These are phyloP conservation scores for Copidosoma floridanum DNA, from an alignment of 1,140 invertebrate genomes.

Conservation along the genomic window DNA sequence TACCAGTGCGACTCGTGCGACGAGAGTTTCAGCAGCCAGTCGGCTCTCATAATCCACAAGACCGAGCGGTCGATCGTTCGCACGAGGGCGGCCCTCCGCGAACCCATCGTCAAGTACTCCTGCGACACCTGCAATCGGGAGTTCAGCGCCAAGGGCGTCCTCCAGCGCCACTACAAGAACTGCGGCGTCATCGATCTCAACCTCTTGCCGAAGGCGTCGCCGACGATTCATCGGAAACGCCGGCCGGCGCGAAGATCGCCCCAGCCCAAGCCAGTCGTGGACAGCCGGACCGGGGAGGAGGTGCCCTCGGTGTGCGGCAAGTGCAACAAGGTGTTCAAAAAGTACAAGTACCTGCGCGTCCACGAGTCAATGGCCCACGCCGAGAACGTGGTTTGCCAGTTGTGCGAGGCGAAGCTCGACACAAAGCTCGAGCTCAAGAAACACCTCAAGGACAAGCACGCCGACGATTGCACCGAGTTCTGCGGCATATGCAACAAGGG, in stretches of 20 bases:
- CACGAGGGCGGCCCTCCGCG: constrained; percentile 29
- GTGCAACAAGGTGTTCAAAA: constrained; percentile 41
- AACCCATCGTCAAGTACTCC: constrained; percentile 35
- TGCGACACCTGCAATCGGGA: constrained; percentile 62
- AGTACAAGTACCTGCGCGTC: constrained; percentile 40
- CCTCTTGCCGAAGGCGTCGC: not conserved
- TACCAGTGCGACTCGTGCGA: constrained; percentile 38
- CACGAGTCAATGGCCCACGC: constrained; percentile 37
- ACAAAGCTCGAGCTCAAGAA: constrained; percentile 37
- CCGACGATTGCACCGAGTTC: constrained; percentile 42
- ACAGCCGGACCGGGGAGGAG: constrained; percentile 74
- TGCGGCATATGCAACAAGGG: constrained; percentile 72
- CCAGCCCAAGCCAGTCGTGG: constrained; percentile 33
- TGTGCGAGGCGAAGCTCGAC: constrained; percentile 36
- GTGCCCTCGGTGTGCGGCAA: constrained; percentile 69
- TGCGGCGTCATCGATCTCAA: constrained; percentile 1
- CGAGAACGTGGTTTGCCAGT: constrained; percentile 36
- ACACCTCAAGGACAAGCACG: constrained; percentile 44
- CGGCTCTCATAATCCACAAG: constrained; percentile 31
- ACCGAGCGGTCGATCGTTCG: constrained; percentile 35
- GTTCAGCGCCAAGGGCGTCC: constrained; percentile 57
- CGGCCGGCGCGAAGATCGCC: not conserved
- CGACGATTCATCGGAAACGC: not conserved
- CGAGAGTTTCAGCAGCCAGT: constrained; percentile 29
- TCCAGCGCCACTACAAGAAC: constrained; percentile 59